Base-by-base conservation (phyloP, 2,113 vertebrate genomes). In the Perca flavescens region DNA sequence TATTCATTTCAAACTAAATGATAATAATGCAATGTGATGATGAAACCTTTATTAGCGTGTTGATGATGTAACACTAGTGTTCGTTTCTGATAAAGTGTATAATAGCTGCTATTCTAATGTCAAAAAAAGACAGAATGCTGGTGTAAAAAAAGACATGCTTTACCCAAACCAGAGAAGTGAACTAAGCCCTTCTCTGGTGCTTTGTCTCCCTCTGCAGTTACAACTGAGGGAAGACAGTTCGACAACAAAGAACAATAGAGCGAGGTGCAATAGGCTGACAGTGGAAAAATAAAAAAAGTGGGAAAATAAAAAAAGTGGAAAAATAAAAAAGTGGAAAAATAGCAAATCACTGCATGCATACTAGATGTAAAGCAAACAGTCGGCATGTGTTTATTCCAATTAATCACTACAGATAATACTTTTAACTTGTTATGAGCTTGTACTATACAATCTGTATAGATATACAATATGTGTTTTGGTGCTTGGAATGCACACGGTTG, bases 121-220 rank as follows among this genome's bases (percentile, higher is more conserved):
- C 0, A 9, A 11, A 4, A 65, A 65, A 68, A 84, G 66, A 58
- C 9, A 40, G 50, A 65, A 61, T 17, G 64, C 34, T 53, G 80
- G 46, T 36, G 52, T 19, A 25, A 73, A 83, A 31, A 40, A 53
- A 17, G 53, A 82, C 62, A 25, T 6, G 49, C 3, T 78, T 77
- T 82, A 75, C 65, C 64, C 63, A 58, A 68, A 60, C 12, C 21
- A 67, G 57, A 78, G 40, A 69, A 46, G 3, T n/a, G 4, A 17
- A 19, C 4, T 8, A 1, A 52, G 19, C 36, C 19, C 2, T 82
- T 92, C 40, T 64, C 60, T 85, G 47, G 72, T 80, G 54, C 64
- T 90, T 65, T 94, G 91, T 88, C 90, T 86, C 94, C 93, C 90
- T 84, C 94, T 95, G 67, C 77, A 85, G 92, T 40, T 14, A 14